Base-by-base conservation (phyloP, 2,797 vertebrate genomes). In the Erpetoichthys calabaricus region DNA sequence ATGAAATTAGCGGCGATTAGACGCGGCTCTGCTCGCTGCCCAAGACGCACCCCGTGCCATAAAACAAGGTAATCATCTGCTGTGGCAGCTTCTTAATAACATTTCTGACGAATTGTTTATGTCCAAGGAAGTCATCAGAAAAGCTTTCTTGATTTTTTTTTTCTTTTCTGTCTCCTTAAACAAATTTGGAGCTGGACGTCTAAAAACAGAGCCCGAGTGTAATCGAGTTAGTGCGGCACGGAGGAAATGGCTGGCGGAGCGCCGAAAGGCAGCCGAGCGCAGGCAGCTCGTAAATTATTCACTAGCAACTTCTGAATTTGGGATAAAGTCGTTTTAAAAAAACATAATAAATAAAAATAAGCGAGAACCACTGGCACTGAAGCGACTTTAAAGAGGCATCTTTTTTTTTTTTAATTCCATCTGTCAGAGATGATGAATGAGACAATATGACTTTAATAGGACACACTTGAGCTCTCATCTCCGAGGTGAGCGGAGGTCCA, bases 151-250 rank as follows among this genome's bases (percentile, higher is more conserved):
- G 71, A 68, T 71, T 45, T 42, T 58, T 62, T 61, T 64, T 9
- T 7, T 45, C 50, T 50, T 42, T 71, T 74, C 59, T 56, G 58
- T 67, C 57, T 61, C 66, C 60, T 75, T 84, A 84, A 86, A 80
- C 77, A 80, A 70, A 78, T 78, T 75, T 72, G 71, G 70, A 68
- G 63, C 77, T 75, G 79, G 72, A 77, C 79, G 68, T 80, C 75
- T 75, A 81, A 79, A 73, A 83, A 74, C 79, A 77, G 65, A 75
- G 76, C 73, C 76, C 67, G 68, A 68, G 61, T 65, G 72, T 80
- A 86, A 89, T 80, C 71, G 78, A 80, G 74, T 86, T 87, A 85
- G 76, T 72, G 67, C 70, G 67, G 68, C 76, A 75, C 76, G 72
- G 68, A 85, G 72, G 74, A 81, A 85, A 80, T 75, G 73, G 74